Percentiles rank a stretch among this genome's conserved stretches.
Evolutionary conservation across 1,140 invertebrate genomes (phyloP).

Genomic region (Cardiocondyla obscurior): DNA sequence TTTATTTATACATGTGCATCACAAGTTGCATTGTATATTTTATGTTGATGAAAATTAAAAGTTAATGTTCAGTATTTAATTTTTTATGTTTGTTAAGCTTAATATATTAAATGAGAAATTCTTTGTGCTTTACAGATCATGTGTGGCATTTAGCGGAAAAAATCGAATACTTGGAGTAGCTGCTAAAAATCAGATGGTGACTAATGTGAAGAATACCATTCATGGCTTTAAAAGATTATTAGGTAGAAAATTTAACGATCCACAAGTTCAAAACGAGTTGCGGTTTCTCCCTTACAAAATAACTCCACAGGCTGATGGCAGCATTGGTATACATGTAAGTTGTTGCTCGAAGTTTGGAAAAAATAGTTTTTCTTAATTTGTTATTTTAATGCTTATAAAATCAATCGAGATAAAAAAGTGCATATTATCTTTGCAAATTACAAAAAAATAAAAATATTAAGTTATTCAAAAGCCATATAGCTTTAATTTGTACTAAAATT

Average conservation of each 20-base stretch:
- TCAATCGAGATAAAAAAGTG: background rate
- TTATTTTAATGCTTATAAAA: background rate
- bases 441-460: background rate
- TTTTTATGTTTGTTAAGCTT: too few relatives aligned
- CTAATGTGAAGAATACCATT: conserved; percentile 98
- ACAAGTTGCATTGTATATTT: background rate
- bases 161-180: conserved; percentile 97
- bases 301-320: conserved; percentile 88
- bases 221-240: conserved; percentile 96
- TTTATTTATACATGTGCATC: background rate
- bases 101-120: background rate
- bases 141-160: conserved; percentile 96
- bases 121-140: conserved; percentile 89
- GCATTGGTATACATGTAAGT: conserved; percentile 90
- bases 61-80: background rate
- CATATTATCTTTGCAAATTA: background rate
- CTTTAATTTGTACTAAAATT: background rate
- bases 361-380: background rate
- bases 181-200: conserved; percentile 98
- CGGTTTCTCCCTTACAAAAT: conserved; percentile 90
- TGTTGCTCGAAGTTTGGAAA: background rate
- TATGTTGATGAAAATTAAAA: background rate
- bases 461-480: background rate
- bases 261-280: conserved; percentile 92
- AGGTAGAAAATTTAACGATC: conserved; percentile 94